These are phyloP conservation scores for Diploptera punctata DNA, from an alignment of 2,888 invertebrate species.

Conservation along the genomic window DNA sequence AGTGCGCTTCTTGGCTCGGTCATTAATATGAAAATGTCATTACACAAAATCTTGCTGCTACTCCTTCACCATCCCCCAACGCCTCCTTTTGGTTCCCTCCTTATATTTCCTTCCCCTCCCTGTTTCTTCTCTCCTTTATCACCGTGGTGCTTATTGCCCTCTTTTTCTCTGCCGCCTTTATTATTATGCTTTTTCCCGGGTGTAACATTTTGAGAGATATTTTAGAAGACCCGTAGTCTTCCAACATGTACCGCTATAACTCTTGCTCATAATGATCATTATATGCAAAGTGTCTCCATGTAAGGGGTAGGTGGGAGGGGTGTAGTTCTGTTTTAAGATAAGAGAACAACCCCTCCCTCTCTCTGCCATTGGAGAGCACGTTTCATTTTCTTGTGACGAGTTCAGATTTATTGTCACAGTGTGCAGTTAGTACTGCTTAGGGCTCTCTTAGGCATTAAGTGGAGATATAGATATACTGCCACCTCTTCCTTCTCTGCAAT, in stretches of 20 bases:
- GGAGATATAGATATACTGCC: neutral
- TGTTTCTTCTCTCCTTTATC: slow-evolving; percentile 26
- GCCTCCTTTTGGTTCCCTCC: neutral
- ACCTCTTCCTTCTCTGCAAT: neutral
- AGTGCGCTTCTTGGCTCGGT: slow-evolving; percentile 27
- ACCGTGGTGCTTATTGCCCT: slow-evolving; percentile 35
- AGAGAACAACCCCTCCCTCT: neutral
- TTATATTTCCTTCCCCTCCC: slow-evolving; percentile 18
- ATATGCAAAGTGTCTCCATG: slow-evolving; percentile 30
- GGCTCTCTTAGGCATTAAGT: neutral
- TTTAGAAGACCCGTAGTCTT: slow-evolving; percentile 19
- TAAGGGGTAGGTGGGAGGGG: slow-evolving; percentile 25
- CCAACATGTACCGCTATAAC: slow-evolving; percentile 26
- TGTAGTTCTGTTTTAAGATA: slow-evolving; percentile 29
- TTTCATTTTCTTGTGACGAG: slow-evolving; percentile 31
- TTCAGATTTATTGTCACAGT: slow-evolving; percentile 27
- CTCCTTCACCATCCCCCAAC: neutral
- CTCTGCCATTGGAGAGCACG: slow-evolving; percentile 26
- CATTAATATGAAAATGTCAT: slow-evolving; percentile 38
- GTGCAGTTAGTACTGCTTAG: neutral
- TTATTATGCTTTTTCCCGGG: slow-evolving; percentile 40
- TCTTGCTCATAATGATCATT: slow-evolving; percentile 27
- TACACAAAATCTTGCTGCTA: slow-evolving; percentile 35
- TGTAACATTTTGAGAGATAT: slow-evolving; percentile 40
- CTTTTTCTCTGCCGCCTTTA: slow-evolving; percentile 35